phyloP scores from a whole-genome alignment of 2,888 invertebrate genomes.

The Lysandra bellargus region DNA sequence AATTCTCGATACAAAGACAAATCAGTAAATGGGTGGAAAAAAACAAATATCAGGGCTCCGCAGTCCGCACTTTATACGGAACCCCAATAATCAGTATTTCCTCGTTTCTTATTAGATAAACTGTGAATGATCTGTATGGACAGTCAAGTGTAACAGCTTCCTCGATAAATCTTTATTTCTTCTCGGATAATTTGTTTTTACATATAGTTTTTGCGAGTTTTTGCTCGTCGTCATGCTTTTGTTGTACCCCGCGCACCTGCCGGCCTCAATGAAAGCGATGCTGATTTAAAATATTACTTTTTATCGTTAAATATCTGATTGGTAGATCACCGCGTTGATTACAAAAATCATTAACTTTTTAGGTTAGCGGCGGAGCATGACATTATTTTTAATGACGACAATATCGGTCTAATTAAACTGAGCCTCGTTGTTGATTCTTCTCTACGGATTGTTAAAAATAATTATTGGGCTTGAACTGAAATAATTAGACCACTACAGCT shows the following conservation, averaged over 20 bases:
- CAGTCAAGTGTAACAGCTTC: conserved; percentile 78
- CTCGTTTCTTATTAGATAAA: conserved; percentile 60
- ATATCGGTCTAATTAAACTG: conserved; percentile 54
- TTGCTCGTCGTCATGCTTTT: conserved; percentile 52
- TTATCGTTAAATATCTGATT: conserved; percentile 70
- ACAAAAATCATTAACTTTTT: conserved; percentile 71
- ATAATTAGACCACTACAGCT: background rate
- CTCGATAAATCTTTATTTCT: conserved; percentile 73
- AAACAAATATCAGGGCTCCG: background rate
- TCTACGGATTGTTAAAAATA: background rate
- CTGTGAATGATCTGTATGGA: conserved; percentile 72
- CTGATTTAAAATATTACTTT: conserved; percentile 74
- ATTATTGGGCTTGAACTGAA: background rate
- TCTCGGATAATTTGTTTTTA: conserved; percentile 76
- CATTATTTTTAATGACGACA: conserved; percentile 52
- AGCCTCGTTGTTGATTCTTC: background rate
- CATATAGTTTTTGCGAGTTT: conserved; percentile 58
- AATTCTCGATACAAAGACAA: background rate
- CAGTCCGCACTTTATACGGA: background rate
- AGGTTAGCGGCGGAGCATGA: conserved; percentile 59
- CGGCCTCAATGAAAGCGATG: conserved; percentile 61
- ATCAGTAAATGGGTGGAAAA: background rate
- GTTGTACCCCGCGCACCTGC: conserved; percentile 56
- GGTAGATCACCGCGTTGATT: conserved; percentile 75
- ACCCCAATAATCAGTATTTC: conserved; percentile 47